Base-by-base conservation (phyloP, 2,113 vertebrate genomes). In the Syngnathus typhle region DNA sequence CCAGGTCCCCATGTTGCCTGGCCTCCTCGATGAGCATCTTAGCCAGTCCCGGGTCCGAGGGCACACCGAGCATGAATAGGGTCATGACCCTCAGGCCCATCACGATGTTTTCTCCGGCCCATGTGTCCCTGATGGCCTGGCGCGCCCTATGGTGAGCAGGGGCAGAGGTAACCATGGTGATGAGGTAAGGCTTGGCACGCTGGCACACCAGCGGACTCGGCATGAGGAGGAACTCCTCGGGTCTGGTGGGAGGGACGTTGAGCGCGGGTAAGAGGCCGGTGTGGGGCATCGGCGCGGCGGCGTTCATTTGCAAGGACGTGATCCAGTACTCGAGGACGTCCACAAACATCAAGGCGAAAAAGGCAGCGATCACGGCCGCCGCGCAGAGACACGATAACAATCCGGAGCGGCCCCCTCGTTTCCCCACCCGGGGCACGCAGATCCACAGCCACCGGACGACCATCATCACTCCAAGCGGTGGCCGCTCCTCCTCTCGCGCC, bases 121-220 rank as follows among this genome's bases (percentile, higher is more conserved):
- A 96, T 1, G 91, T 94, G 60, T 89, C 84, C 23, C 95, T 85
- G 76, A 95, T 93, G 23, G 90, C 91, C 39, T 92, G 88, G 2
- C 94, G 91, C 0, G 82, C 89, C 68, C 82, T 77, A 56, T 75
- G 80, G 60, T 96, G 91, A 10, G 75, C 85, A 0, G 93, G 91
- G 0, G 93, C 89, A 0, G 92, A 89, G 51, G 83, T 90, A 21
- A 96, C 93, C 74, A 95, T 81, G 43, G 85, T 87, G 36, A 96
- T 88, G 76, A 96, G 89, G 75, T 91, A 92, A 0, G 90, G 90
- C 79, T 93, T 74, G 73, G 87, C 86, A 2, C 85, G 74, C 67
- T 89, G 82, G 64, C 90, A 91, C 41, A 88, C 85, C 0, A 87
- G 83, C 7, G 77, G 68, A 46, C 78, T 88, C 23, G 92, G 88